These are phyloP conservation scores for Polydrusus tereticollis DNA, from an alignment of 2,888 invertebrate genomes.

Conservation along the genomic window DNA sequence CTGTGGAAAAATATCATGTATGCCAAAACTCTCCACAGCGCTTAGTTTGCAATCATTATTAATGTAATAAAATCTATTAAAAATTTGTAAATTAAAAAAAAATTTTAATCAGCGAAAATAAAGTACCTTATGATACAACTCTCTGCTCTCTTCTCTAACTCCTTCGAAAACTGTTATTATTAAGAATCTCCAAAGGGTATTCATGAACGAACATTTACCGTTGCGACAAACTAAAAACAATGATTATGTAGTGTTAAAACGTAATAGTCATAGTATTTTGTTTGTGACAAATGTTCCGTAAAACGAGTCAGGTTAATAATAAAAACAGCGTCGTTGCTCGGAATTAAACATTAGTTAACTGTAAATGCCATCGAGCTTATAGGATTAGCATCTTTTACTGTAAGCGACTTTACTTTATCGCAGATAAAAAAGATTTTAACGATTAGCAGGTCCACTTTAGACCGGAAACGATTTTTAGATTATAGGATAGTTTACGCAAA, in stretches of 20 bases:
- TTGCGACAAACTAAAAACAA: neutral
- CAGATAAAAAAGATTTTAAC: neutral
- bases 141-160: no score
- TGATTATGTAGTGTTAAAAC: slow-evolving; percentile 7
- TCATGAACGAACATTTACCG: neutral
- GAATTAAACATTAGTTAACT: slow-evolving; percentile 17
- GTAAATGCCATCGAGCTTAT: neutral
- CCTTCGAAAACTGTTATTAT: neutral
- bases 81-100: no score
- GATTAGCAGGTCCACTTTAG: neutral
- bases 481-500: no score
- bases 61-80: no score
- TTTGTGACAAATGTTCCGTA: slow-evolving; percentile 15
- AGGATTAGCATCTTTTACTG: neutral
- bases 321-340: neutral
- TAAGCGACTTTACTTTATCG: neutral
- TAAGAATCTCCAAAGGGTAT: neutral
- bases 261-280: slow-evolving; percentile 17
- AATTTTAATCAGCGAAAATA: no score
- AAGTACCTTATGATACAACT: no score
- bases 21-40: no score
- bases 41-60: no score
- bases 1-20: no score
- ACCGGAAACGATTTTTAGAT: no score
- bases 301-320: neutral